Evolutionary conservation across 2,888 invertebrate genomes (phyloP), one percentile per base, ranked within the genome.

Genomic region (Drosophila melanosoma): DNA sequence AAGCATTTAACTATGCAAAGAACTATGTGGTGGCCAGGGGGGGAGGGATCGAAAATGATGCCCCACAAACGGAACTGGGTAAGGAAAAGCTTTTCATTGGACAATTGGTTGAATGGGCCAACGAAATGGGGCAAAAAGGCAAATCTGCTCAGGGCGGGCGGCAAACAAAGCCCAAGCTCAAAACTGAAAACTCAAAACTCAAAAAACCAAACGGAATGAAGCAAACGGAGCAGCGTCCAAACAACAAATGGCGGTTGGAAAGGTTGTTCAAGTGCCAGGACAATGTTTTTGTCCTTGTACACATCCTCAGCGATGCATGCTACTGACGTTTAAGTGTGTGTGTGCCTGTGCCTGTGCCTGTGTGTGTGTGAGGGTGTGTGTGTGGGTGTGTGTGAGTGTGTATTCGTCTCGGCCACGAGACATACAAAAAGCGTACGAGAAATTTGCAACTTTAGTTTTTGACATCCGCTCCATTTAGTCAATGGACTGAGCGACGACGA

Each of bases 391-490:
- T 54, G 54, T 48, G 52, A 26, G 42, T 1, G 20, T 45, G 7
- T 45, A 23, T 23, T 45, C 57, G 58, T 42, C 54, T 58, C 59
- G 51, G 48, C 26, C 57, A 42, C 45, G 52, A 51, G 48, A 67
- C 49, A 45, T 68, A 68, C 64, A 79, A 74, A 71, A 70, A 74
- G 73, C 72, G 76, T 68, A 76, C 56, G 73, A 69, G 76, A 86
- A 82, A 78, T 84, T 82, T 82, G 74, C 72, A 82, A 87, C 78
- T 82, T 83, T 82, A 81, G 81, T 82, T 87, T 82, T 89, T 74
- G 82, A 86, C 89, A 89, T 90, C 84, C 89, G 87, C 81, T 86
- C 82, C 86, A 80, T 83, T 89, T 84, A 80, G 82, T 87, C 80
- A 78, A 77, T 85, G 82, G 87, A 76, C 78, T 81, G 78, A 78